Conservation (phyloP, 2,888 invertebrate genomes). For the Rhagonycha fulva region DNA sequence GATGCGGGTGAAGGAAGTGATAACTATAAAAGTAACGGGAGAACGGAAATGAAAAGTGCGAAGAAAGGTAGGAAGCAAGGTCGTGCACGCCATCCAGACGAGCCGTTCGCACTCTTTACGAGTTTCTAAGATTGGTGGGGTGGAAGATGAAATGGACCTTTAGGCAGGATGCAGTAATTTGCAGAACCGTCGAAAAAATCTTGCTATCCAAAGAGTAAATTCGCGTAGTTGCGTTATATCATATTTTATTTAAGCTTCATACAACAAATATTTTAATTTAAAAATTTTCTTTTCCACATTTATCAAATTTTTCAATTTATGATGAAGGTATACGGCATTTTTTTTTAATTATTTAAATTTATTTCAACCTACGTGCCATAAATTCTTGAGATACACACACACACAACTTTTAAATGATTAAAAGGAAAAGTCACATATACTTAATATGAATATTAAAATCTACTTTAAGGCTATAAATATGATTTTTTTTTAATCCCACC, state of each 20-base stretch:
- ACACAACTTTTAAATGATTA: not conserved
- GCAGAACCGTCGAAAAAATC: conserved; percentile 30
- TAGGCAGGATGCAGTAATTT: conserved; percentile 32
- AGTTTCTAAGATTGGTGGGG: conserved; percentile 40
- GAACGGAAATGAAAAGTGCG: conserved; percentile 53
- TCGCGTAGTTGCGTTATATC: conserved; percentile 13
- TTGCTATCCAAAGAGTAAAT: conserved; percentile 17
- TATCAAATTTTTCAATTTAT: not conserved
- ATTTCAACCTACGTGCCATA: not conserved
- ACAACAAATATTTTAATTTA: not conserved
- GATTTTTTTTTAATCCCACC: not conserved
- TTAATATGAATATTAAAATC: not conserved
- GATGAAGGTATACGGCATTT: not conserved
- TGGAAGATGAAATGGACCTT: conserved; percentile 39
- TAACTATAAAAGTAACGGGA: conserved; percentile 53
- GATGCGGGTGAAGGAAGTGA: conserved; percentile 48
- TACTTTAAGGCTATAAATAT: not conserved
- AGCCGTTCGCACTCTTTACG: conserved; percentile 45
- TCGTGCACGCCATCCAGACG: conserved; percentile 52
- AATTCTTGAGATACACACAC: not conserved
- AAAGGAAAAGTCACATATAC: not conserved
- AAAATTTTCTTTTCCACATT: not conserved
- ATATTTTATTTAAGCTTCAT: not conserved
- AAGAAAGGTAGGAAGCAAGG: conserved; percentile 52
- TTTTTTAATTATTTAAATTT: not conserved